A percentile compares a stretch with the other conserved stretches of the same genome.
These are phyloP conservation scores for Oryzias dopingdopingensis DNA, from an alignment of 2,797 vertebrate species.

Conservation along the genomic window DNA sequence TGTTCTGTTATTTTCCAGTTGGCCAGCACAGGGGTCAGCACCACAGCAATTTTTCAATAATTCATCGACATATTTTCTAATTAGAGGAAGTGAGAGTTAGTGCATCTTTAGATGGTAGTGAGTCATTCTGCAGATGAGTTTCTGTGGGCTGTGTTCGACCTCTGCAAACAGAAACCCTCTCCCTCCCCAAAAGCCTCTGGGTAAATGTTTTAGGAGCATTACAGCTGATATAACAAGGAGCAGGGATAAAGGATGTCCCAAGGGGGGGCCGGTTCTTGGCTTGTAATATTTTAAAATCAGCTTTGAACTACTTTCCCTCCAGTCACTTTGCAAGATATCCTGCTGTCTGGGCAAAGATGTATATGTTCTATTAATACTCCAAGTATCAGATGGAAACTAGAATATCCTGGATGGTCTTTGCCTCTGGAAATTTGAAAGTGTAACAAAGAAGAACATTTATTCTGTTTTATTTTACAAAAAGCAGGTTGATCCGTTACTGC, in stretches of 20 bases:
- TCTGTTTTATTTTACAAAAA: neutral
- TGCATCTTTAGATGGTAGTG: slow-evolving; percentile 33
- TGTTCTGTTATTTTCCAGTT: slow-evolving; percentile 23
- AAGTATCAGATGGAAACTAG: slow-evolving; percentile 31
- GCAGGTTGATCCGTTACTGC: too few species aligned
- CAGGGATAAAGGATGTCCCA: slow-evolving; percentile 20
- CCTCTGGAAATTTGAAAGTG: slow-evolving; percentile 13
- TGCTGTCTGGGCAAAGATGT: slow-evolving; percentile 28
- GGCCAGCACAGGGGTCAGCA: slow-evolving; percentile 31
- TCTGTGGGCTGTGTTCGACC: slow-evolving; percentile 30
- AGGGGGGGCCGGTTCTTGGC: slow-evolving; percentile 13
- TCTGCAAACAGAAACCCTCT: slow-evolving; percentile 32
- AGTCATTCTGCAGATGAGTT: slow-evolving; percentile 44
- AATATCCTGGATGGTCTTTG: slow-evolving; percentile 34
- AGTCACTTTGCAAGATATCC: slow-evolving; percentile 27
- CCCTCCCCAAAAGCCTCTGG: slow-evolving; percentile 18
- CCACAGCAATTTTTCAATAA: slow-evolving; percentile 49
- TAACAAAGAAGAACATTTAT: slow-evolving; percentile 7
- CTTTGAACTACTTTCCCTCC: slow-evolving; percentile 32
- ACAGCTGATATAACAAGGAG: slow-evolving; percentile 17
- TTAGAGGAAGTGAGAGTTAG: slow-evolving; percentile 30
- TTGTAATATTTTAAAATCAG: slow-evolving; percentile 35
- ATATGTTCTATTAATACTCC: slow-evolving; percentile 49
- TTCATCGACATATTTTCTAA: slow-evolving; percentile 56
- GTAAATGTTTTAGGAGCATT: slow-evolving; percentile 17